These are phyloP conservation scores for Nomada lathburiana DNA, from an alignment of 2,888 invertebrate species.

Conservation along the genomic window DNA sequence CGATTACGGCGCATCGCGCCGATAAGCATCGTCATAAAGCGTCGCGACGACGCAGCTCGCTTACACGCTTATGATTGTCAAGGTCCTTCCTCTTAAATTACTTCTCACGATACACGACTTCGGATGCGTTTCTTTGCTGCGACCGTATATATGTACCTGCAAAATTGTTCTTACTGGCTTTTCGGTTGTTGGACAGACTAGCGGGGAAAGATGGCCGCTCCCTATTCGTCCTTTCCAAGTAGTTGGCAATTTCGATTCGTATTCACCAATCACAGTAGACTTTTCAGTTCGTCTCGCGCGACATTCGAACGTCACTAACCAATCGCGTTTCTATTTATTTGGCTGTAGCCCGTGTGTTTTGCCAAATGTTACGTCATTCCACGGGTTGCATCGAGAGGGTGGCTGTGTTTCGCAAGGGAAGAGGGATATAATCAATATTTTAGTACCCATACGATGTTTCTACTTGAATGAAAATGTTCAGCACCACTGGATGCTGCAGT, in stretches of 20 bases:
- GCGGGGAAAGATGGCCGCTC: slow-evolving; percentile 46
- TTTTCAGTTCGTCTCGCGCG: not conserved
- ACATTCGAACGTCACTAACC: slow-evolving; percentile 5
- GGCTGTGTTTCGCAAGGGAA: not conserved
- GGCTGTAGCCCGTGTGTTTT: slow-evolving; percentile 42
- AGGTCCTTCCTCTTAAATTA: slow-evolving; percentile 61
- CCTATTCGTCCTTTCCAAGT: slow-evolving; percentile 34
- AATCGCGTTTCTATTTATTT: slow-evolving; percentile 38
- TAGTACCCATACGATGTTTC: slow-evolving; percentile 7
- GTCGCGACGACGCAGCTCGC: slow-evolving; percentile 64
- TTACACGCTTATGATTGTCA: slow-evolving; percentile 61
- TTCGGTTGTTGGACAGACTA: slow-evolving; percentile 11
- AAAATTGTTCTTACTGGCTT: not conserved
- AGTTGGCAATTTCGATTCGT: slow-evolving; percentile 28
- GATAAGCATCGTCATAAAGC: slow-evolving; percentile 64
- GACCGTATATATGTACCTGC: not conserved
- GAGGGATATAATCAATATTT: slow-evolving; percentile 30
- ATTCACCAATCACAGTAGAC: slow-evolving; percentile 27
- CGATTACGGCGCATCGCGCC: slow-evolving; percentile 70
- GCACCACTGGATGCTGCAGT: not conserved
- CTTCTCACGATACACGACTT: slow-evolving; percentile 8
- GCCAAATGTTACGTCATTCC: slow-evolving; percentile 50
- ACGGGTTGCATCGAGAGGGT: slow-evolving; percentile 7
- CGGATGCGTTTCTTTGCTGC: not conserved
- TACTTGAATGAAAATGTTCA: slow-evolving; percentile 1